Base-by-base conservation (phyloP, 1,140 invertebrate genomes). In the Protaetia brevitarsis region DNA sequence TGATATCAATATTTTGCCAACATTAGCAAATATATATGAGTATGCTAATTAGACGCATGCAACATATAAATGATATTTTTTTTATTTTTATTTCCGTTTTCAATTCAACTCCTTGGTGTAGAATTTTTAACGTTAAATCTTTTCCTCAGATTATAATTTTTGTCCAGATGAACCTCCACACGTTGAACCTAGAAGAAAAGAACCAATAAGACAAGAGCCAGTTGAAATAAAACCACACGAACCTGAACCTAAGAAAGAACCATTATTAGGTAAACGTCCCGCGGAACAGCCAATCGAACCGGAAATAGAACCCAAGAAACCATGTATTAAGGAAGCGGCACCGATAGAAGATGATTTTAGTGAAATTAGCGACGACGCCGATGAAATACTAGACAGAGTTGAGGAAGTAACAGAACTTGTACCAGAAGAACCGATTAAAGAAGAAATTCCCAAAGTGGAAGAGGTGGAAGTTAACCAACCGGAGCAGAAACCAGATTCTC, bases 291-390 rank as follows among this genome's bases (percentile, higher is more conserved):
- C 76, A 11, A 63, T 74, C 1, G 73, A 79, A 10, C 77, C 78
- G 29, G 69, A 61, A 6, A 36, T 75, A 0, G 87, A 88, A 70
- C 69, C 79, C 0, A 85, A 85, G 63, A 79, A 81, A 64, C 45
- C 74, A 0, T 81, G 80, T 58, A 80, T 82, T 3, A 80, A 80
- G 64, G 82, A 86, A 51, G 68, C 82, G 27, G 82, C 84, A 61
- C 82, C 83, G 0, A 83, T 87, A 5, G 85, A 84, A 64, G 89
- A 91, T 71, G 89, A 92, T 72, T 82, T 93, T 2, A 93, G 91
- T 78, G 91, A 93, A 78, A 92, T 93, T 30, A 92, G 90, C 74
- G 91, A 93, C 74, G 91, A 92, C 79, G 89, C 90, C 57, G 91
- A 93, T 78, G 91, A 93, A 69, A 93, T 93, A 73, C 80, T 93